Evolutionary conservation across 2,113 vertebrate genomes (phyloP).

Genomic region (Mystacornis crossleyi): DNA sequence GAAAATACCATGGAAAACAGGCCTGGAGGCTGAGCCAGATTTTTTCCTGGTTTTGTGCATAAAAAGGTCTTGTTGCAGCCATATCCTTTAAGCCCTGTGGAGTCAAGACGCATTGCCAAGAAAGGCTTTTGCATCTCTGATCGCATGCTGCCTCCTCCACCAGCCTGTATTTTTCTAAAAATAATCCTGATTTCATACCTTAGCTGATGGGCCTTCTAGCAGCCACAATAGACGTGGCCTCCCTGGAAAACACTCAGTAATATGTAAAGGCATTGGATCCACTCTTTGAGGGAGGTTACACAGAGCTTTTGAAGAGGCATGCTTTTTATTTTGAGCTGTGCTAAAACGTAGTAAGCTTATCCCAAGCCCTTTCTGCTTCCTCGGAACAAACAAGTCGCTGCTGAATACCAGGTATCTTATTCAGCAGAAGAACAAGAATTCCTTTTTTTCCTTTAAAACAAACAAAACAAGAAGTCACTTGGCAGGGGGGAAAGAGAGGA

Average conservation of each 20-base stretch:
- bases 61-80: not conserved
- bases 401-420: not conserved
- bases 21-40: not conserved
- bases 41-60: not conserved
- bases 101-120: conserved; percentile 31
- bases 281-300: not conserved
- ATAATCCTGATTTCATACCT: conserved; percentile 51
- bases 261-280: not conserved
- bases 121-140: conserved; percentile 6
- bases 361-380: not conserved
- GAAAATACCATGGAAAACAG: not conserved
- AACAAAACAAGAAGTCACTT: not conserved
- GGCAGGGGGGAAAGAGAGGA: not conserved
- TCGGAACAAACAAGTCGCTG: not conserved
- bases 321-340: not conserved
- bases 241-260: not conserved
- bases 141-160: not conserved
- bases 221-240: not conserved
- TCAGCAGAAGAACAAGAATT: not conserved
- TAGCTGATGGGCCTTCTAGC: conserved; percentile 11
- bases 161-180: conserved; percentile 41
- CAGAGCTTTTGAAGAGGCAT: not conserved
- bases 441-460: not conserved
- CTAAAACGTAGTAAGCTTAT: not conserved
- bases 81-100: not conserved